Evolutionary conservation across 1,140 invertebrate species (phyloP).

Genomic region (Caerostris darwini): DNA sequence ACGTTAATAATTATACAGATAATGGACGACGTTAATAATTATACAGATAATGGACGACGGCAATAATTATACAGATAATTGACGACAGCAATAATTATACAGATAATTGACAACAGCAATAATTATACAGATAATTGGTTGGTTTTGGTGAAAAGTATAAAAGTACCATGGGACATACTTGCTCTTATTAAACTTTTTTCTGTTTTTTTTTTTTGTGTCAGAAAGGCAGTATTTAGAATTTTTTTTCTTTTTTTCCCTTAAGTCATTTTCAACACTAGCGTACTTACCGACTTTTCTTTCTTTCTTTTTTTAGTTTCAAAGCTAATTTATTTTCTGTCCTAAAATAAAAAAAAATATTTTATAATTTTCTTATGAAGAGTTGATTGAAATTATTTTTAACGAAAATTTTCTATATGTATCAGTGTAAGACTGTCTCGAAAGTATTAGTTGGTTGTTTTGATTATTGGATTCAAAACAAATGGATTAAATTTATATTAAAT

Average conservation of each 20-base stretch:
- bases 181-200: not conserved
- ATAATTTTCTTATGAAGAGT: not conserved
- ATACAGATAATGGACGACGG: too few species aligned
- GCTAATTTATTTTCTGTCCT: not conserved
- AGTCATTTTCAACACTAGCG: not conserved
- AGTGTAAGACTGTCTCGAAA: not conserved
- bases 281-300: not conserved
- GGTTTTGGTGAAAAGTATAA: constrained; percentile 14
- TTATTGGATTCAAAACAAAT: too few species aligned
- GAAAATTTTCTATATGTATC: not conserved
- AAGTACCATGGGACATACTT: not conserved
- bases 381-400: not conserved
- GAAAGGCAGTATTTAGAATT: not conserved
- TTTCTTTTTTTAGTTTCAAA: not conserved
- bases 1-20: too few species aligned
- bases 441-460: too few species aligned
- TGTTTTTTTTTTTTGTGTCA: not conserved
- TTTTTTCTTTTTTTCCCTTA: not conserved
- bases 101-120: too few species aligned
- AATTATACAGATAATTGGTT: too few species aligned
- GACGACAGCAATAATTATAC: too few species aligned
- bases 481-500: too few species aligned
- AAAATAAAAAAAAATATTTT: not conserved
- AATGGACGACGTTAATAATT: too few species aligned
- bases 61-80: too few species aligned